Base-by-base conservation (phyloP, 2,797 vertebrate genomes). In the Bryconaethiops microstoma region DNA sequence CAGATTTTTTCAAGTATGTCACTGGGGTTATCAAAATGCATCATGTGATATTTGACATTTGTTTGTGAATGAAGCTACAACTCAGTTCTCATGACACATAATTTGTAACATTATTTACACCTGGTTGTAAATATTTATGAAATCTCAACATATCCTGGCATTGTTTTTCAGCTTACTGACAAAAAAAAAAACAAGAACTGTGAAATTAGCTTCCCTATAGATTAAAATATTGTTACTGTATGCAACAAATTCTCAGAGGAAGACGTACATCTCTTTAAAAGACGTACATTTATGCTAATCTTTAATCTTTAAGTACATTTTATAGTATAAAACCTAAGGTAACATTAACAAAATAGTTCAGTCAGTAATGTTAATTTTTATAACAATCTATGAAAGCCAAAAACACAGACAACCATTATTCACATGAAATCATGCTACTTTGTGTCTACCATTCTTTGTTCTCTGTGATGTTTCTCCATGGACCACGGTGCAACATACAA, bases 31-130 rank as follows among this genome's bases (percentile, higher is more conserved):
- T 70, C 13, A 45, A 19, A 78, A 42, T 48, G 10, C 35, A 65
- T 57, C 63, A 69, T 13, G 29, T 57, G 19, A 68, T 69, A 45
- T 40, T 23, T 68, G 39, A 69, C 76, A 57, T 77, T 77, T 40
- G 29, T 42, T 68, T 68, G 35, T 57, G 35, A 69, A 42, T 77
- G 45, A 14, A 45, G 48, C 21, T 70, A 6, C 54, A 70, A 55
- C 48, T 78, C 4, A 6, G n/a, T 70, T 50, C 10, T 70, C 21
- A 23, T 70, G n/a, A 29, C 19, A 55, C 40, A 57, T 35, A 16
- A 25, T 54, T 16, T 57, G 52, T 55, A 21, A 35, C 7, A 73
- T 13, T 39, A n/a, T 39, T 55, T 73, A 29, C 6, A 7, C 2
- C 23, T 17, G 68, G 52, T 19, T 70, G 68, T 52, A 16, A 35